These are phyloP conservation scores for Phymastichus coffea DNA, from an alignment of 1,140 invertebrate species.

Conservation along the genomic window DNA sequence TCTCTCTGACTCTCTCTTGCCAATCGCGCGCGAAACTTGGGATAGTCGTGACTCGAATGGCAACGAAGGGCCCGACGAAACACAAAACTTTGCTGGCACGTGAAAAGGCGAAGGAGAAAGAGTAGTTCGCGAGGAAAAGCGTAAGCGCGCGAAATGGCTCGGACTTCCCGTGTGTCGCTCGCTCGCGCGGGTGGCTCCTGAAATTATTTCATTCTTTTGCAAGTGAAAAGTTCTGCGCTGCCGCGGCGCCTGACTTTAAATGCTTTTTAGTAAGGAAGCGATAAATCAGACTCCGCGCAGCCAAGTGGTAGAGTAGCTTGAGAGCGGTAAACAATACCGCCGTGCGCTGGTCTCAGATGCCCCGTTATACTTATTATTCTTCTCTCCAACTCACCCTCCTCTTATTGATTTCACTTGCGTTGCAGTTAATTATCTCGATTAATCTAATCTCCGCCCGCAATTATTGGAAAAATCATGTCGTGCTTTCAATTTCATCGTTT, in stretches of 20 bases:
- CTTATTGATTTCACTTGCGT: too few relatives aligned
- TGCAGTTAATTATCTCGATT: slow-evolving; percentile 12
- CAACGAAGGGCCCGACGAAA: too few relatives aligned
- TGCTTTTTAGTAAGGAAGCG: slow-evolving; percentile 13
- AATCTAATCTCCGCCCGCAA: neutral
- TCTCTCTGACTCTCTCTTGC: neutral
- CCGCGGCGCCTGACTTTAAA: slow-evolving; percentile 9
- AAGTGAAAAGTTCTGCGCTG: slow-evolving; percentile 1
- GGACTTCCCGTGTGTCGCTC: slow-evolving; percentile 17
- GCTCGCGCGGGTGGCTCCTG: neutral
- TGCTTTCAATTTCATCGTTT: slow-evolving; percentile 21
- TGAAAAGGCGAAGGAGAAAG: neutral
- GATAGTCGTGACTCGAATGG: slow-evolving; percentile 24
- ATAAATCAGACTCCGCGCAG: neutral
- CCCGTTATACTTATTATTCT: too few relatives aligned
- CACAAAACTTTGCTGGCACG: slow-evolving; percentile 26
- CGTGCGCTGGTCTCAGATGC: too few relatives aligned
- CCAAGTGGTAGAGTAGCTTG: neutral
- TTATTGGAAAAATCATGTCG: slow-evolving; percentile 16
- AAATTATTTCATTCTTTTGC: slow-evolving; percentile 22
- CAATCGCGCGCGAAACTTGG: slow-evolving; percentile 20
- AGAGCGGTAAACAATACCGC: slow-evolving; percentile 7
- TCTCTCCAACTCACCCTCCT: too few relatives aligned
- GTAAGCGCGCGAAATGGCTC: slow-evolving; percentile 15
- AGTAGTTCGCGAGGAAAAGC: neutral